These are phyloP conservation scores for Zapus hudsonius DNA, from an alignment of 2,113 vertebrate species.

Conservation along the genomic window DNA sequence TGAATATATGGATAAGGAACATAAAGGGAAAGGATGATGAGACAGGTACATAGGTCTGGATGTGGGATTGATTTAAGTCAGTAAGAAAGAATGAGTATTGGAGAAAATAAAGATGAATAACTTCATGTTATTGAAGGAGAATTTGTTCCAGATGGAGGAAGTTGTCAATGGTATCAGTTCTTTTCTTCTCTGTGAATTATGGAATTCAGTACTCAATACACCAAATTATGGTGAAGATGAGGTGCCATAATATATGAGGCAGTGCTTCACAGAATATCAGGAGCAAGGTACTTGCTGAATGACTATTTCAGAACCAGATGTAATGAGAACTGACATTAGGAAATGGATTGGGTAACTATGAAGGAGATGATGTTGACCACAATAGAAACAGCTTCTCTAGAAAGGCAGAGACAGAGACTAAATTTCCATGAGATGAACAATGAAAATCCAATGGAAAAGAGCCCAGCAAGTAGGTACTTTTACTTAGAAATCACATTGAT, in stretches of 20 bases:
- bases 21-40: neutral
- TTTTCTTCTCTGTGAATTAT: constrained; percentile 15
- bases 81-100: neutral
- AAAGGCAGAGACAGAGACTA: neutral
- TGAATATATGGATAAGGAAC: neutral
- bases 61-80: neutral
- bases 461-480: neutral
- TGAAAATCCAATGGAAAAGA: neutral
- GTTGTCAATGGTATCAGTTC: neutral
- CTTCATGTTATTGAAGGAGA: neutral
- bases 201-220: neutral
- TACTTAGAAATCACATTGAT: neutral
- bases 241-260: neutral
- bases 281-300: neutral
- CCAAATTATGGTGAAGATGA: neutral
- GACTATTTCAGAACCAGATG: constrained; percentile 36
- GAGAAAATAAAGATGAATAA: neutral
- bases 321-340: neutral
- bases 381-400: neutral
- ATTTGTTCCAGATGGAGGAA: neutral
- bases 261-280: neutral
- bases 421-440: neutral
- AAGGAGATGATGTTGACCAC: neutral
- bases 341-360: neutral
- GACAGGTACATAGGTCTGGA: neutral